A percentile compares a stretch with the other conserved stretches of the same genome.
Evolutionary conservation across 1,140 invertebrate genomes (phyloP).

Genomic region (Drosophila neocordata): DNA sequence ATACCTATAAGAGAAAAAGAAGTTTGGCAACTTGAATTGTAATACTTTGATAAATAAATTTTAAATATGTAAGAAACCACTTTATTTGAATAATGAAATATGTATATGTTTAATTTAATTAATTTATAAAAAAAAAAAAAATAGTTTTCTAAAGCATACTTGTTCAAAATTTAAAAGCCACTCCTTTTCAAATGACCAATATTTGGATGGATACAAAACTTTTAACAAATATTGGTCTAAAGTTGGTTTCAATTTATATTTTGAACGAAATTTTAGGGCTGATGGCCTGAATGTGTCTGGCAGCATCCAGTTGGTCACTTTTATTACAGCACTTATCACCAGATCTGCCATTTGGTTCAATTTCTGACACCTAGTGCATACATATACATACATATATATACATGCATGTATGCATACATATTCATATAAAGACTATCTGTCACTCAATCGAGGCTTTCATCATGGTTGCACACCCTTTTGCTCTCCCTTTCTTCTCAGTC

Average conservation of each 20-base stretch:
- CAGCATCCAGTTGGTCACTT: conserved; percentile 18
- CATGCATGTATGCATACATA: neutral
- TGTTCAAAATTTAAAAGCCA: too few species aligned
- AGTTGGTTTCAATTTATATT: neutral
- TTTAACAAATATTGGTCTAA: neutral
- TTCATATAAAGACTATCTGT: conserved; percentile 14
- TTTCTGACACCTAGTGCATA: neutral
- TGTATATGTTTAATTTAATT: too few species aligned
- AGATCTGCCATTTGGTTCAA: conserved; percentile 26
- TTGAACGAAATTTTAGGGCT: neutral
- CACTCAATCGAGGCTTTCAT: conserved; percentile 13
- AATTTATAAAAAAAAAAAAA: too few species aligned
- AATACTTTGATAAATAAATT: too few species aligned
- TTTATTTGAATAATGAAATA: too few species aligned
- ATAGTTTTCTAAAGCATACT: too few species aligned
- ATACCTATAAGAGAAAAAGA: too few species aligned
- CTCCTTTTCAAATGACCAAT: too few species aligned
- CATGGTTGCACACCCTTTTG: conserved; percentile 25
- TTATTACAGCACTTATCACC: conserved; percentile 47
- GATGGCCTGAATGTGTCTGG: neutral
- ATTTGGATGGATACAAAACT: too few species aligned
- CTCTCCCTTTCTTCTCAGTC: neutral
- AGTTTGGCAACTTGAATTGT: too few species aligned
- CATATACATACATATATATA: neutral
- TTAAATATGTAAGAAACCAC: too few species aligned